Base-by-base conservation (phyloP, 2,888 invertebrate species). In the Eupelmus urozonus region DNA sequence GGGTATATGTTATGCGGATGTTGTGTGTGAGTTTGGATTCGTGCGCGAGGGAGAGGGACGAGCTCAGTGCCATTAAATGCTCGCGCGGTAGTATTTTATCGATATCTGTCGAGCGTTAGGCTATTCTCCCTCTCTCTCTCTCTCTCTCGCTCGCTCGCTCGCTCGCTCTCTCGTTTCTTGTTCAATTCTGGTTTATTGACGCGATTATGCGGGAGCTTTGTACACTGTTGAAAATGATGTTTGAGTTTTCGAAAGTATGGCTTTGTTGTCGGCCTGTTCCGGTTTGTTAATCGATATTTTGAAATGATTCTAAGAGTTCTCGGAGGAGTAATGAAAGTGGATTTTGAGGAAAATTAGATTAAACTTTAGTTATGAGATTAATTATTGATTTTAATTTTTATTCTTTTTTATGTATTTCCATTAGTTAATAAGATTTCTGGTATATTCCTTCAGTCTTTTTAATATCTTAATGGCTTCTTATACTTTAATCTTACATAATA, bases 81-180 rank as follows among this genome's bases (percentile, higher is more conserved):
- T 73, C 53, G 67, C 49, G 40, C 45, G 72, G 13, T 45, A 72
- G 72, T 78, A 67, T 78, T 78, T 73, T 73, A 73, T 78, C 72
- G 72, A 73, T 78, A 73, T 72, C 77, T 78, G 67, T 60, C 79
- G 63, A 62, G 63, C n/a, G n/a, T n/a, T n/a, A n/a, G 53, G 65
- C 49, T 78, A 40, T 42, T 57, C 55, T 53, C 65, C 34, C 49
- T 59, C 60, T 0, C 45, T 75, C 67, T 57, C 55, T 53, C 65
- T 29, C 49, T 59, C 60, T 0, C 45, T 75, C 67, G 42, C 59
- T 63, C 25, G 18, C 34, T 51, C 25, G 49, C 60, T 42, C 9
- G 20, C 71, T 51, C 29, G 25, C 13, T 59, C 53, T 62, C 34
- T 62, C 20, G 51, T 29, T 62, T 42, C 62, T 25, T 69, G 42